phyloP scores from a whole-genome alignment of 2,888 invertebrate genomes.

The Sphaerophoria taeniata region DNA sequence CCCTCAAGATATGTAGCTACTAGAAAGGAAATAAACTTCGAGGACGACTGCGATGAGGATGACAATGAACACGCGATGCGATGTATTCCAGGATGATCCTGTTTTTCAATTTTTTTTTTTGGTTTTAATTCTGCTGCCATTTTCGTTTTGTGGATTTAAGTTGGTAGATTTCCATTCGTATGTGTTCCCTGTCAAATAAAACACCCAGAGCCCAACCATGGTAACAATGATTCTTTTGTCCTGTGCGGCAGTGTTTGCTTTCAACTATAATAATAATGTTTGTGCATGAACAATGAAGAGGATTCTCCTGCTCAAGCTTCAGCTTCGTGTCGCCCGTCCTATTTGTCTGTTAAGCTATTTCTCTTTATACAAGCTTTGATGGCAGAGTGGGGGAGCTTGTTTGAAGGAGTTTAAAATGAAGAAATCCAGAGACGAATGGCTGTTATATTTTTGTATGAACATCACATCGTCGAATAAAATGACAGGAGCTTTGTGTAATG shows the following conservation, averaged over 20 bases:
- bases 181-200: slow-evolving; percentile 56
- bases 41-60: slow-evolving; percentile 14
- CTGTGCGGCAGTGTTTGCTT: slow-evolving; percentile 62
- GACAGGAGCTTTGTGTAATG: slow-evolving; percentile 67
- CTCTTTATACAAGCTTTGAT: too few species aligned
- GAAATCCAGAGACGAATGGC: background rate
- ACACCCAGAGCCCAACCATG: slow-evolving; percentile 58
- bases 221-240: slow-evolving; percentile 68
- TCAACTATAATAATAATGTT: slow-evolving; percentile 61
- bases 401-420: background rate
- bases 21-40: background rate
- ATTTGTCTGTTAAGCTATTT: slow-evolving; percentile 12
- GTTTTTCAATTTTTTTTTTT: slow-evolving; percentile 19
- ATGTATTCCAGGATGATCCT: slow-evolving; percentile 54
- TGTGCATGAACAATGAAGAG: slow-evolving; percentile 53
- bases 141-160: slow-evolving; percentile 40
- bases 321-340: slow-evolving; percentile 47
- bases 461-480: slow-evolving; percentile 30
- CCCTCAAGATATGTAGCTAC: slow-evolving; percentile 64
- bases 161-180: slow-evolving; percentile 1
- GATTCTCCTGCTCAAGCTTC: slow-evolving; percentile 7
- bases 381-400: too few species aligned
- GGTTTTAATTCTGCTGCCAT: slow-evolving; percentile 1
- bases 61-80: background rate
- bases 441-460: background rate